Evolutionary conservation across 2,797 vertebrate genomes (phyloP).

Genomic region (Pygocentrus nattereri): DNA sequence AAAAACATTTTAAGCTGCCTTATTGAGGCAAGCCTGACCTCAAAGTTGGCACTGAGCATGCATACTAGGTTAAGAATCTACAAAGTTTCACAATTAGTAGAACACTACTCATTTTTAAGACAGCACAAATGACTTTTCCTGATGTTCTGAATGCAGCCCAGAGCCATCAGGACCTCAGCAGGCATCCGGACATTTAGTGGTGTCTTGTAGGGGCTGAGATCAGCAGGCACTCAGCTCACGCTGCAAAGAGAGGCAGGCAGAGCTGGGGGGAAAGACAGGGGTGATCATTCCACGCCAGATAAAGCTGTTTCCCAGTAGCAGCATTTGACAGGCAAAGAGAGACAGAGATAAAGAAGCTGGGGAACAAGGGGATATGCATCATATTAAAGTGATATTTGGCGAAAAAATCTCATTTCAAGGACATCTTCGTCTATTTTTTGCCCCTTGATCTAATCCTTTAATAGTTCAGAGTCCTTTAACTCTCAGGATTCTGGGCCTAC

Average conservation of each 20-base stretch:
- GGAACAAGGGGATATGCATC: conserved; percentile 5
- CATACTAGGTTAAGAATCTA: neutral
- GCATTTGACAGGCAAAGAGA: neutral
- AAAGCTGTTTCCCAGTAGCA: neutral
- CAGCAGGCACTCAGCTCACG: conserved; percentile 7
- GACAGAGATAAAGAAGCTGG: conserved; percentile 30
- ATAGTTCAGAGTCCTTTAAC: no score
- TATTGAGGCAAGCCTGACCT: neutral
- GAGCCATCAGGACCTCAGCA: neutral
- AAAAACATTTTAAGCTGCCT: neutral
- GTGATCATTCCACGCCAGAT: conserved; percentile 5
- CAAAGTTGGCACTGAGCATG: neutral
- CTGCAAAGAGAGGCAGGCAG: neutral
- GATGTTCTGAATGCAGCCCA: neutral
- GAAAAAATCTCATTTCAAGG: neutral
- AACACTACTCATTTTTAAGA: neutral
- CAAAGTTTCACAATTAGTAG: neutral
- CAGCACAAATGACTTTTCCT: neutral
- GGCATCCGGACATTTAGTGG: neutral
- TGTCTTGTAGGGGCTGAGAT: neutral
- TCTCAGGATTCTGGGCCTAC: no score
- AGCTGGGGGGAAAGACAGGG: neutral
- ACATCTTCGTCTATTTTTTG: conserved; percentile 12
- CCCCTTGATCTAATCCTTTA: no score
- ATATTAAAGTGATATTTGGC: neutral